These are phyloP conservation scores for Myotis vivesi DNA, from an alignment of 2,797 vertebrate species.

Conservation along the genomic window DNA sequence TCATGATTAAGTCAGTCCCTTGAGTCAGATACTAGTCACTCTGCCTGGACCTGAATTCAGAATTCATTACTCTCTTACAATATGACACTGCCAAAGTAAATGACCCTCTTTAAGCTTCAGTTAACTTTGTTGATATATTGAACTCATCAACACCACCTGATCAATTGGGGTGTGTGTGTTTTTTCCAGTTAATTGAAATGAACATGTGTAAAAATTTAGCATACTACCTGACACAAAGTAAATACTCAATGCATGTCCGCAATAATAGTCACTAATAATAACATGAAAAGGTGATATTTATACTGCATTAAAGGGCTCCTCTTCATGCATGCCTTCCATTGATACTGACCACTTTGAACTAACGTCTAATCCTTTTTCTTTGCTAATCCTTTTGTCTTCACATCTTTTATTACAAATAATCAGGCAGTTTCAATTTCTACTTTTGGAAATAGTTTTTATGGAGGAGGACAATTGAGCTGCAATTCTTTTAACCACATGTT, in stretches of 20 bases:
- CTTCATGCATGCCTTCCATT: background rate
- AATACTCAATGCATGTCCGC: background rate
- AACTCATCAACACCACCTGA: background rate
- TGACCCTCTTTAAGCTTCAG: background rate
- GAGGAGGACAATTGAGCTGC: constrained; percentile 45
- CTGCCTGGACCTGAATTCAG: background rate
- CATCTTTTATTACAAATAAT: constrained; percentile 42
- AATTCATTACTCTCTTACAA: background rate
- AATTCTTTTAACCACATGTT: constrained; percentile 48
- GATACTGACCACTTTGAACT: background rate
- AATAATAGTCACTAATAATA: background rate
- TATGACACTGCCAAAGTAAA: background rate
- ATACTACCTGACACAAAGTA: background rate
- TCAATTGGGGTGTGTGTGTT: background rate
- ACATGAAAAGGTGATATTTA: background rate
- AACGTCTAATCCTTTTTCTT: background rate
- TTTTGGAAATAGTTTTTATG: constrained; percentile 42
- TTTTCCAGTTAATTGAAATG: background rate
- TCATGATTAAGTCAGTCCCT: background rate
- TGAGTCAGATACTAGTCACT: background rate
- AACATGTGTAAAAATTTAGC: background rate
- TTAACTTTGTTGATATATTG: background rate
- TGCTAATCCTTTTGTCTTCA: constrained; percentile 12
- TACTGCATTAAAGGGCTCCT: background rate
- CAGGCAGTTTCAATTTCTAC: constrained; percentile 38